Evolutionary conservation across 2,888 invertebrate genomes (phyloP).

Genomic region (Pyrocoelia pectoralis): DNA sequence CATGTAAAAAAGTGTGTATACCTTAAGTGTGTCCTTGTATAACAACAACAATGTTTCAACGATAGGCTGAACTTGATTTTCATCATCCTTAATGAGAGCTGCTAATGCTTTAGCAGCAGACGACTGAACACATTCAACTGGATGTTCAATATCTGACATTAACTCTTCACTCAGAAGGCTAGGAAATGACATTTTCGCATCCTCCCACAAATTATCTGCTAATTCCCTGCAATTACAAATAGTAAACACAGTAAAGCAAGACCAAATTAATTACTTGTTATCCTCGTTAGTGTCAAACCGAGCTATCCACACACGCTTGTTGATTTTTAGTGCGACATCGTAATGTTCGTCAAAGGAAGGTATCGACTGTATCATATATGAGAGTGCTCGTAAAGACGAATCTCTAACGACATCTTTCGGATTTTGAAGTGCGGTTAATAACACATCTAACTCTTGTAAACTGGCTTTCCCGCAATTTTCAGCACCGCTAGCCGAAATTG

Average conservation of each 20-base stretch:
- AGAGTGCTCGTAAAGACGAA: constrained; percentile 78
- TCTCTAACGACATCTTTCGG: constrained; percentile 78
- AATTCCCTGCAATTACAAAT: constrained; percentile 58
- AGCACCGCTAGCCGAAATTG: constrained; percentile 75
- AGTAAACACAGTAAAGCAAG: background rate
- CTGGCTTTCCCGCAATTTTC: constrained; percentile 69
- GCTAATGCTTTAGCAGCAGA: constrained; percentile 85
- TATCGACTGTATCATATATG: constrained; percentile 69
- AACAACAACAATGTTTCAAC: constrained; percentile 73
- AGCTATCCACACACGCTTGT: constrained; percentile 83
- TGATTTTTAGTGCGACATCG: constrained; percentile 68
- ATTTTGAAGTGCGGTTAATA: constrained; percentile 80
- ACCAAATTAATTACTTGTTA: constrained; percentile 65
- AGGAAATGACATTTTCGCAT: constrained; percentile 63
- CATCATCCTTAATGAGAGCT: constrained; percentile 67
- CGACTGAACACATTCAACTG: constrained; percentile 82
- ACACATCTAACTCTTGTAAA: constrained; percentile 75
- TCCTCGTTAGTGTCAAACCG: constrained; percentile 81
- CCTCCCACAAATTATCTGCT: constrained; percentile 71
- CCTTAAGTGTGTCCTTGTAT: constrained; percentile 79
- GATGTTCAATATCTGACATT: constrained; percentile 78
- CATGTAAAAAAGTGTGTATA: no score
- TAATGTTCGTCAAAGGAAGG: constrained; percentile 67
- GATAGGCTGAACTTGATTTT: constrained; percentile 63
- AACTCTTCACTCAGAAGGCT: constrained; percentile 64